Evolutionary conservation across 2,797 vertebrate species (phyloP).

Genomic region (Enteromius thamalakanensis): DNA sequence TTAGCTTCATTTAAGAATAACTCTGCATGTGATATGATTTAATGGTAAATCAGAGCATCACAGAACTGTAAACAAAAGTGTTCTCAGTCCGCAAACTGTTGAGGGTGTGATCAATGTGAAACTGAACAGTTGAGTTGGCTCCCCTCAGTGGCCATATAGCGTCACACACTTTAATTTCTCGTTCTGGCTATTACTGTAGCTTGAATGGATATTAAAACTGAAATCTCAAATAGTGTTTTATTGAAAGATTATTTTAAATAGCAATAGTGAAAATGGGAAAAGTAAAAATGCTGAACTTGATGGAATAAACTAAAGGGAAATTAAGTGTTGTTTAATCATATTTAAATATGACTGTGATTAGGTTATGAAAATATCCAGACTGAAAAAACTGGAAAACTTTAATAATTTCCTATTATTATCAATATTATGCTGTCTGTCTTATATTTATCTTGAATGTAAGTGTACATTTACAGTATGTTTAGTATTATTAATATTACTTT

Average conservation of each 20-base stretch:
- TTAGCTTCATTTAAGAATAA: not conserved
- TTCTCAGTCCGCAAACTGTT: not conserved
- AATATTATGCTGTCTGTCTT: not conserved
- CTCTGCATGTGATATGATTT: not conserved
- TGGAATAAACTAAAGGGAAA: not conserved
- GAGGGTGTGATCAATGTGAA: not conserved
- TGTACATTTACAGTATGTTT: not conserved
- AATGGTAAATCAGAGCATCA: not conserved
- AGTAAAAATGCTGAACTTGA: not conserved
- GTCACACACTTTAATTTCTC: not conserved
- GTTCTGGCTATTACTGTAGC: not conserved
- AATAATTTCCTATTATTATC: not conserved
- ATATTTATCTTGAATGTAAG: not conserved
- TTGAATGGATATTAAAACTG: not conserved
- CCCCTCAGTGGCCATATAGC: constrained; percentile 25
- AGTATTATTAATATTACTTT: no score
- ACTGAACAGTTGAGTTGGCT: constrained; percentile 18
- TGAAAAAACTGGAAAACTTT: not conserved
- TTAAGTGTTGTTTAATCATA: not conserved
- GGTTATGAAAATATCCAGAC: not conserved
- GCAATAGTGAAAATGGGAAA: no score
- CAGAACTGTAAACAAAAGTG: not conserved
- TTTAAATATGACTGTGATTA: not conserved
- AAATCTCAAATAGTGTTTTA: not conserved
- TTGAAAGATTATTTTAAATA: not conserved